Conservation (phyloP, 1,140 invertebrate genomes). For the Anoplophora glabripennis region DNA sequence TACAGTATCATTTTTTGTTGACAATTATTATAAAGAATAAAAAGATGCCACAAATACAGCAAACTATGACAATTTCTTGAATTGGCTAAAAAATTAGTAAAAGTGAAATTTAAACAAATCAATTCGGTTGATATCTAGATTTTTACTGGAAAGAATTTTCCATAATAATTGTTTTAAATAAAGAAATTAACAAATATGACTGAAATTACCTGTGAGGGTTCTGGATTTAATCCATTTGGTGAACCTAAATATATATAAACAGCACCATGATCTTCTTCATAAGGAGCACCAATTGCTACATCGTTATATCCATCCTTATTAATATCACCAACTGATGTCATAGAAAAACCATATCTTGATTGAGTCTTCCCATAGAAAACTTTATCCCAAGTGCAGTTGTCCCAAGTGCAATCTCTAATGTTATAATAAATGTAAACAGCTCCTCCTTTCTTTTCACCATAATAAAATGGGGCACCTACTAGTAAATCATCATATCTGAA, state of each 20-base stretch:
- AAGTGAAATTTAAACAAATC: no score
- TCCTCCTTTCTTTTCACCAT: constrained; percentile 69
- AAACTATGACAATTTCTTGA: no score
- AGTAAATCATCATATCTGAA: constrained; percentile 77
- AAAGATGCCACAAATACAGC: no score
- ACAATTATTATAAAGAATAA: no score
- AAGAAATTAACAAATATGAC: not conserved
- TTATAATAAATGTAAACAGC: constrained; percentile 88
- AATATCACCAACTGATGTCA: constrained; percentile 84
- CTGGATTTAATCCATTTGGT: constrained; percentile 65
- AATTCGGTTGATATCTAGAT: no score
- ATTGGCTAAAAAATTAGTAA: no score
- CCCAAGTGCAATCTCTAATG: constrained; percentile 43
- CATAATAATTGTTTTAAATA: no score
- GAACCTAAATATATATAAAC: constrained; percentile 88
- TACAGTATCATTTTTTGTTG: no score
- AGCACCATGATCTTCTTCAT: constrained; percentile 75
- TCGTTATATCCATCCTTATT: constrained; percentile 90
- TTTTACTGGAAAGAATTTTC: no score
- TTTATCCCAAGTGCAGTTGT: constrained; percentile 53
- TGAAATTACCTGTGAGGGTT: constrained; percentile 68
- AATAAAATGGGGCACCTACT: constrained; percentile 90
- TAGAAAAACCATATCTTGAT: constrained; percentile 82
- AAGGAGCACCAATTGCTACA: constrained; percentile 88
- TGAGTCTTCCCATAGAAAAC: constrained; percentile 68